Evolutionary conservation across 2,888 invertebrate species (phyloP).

Genomic region (Schrankia costaestrigalis): DNA sequence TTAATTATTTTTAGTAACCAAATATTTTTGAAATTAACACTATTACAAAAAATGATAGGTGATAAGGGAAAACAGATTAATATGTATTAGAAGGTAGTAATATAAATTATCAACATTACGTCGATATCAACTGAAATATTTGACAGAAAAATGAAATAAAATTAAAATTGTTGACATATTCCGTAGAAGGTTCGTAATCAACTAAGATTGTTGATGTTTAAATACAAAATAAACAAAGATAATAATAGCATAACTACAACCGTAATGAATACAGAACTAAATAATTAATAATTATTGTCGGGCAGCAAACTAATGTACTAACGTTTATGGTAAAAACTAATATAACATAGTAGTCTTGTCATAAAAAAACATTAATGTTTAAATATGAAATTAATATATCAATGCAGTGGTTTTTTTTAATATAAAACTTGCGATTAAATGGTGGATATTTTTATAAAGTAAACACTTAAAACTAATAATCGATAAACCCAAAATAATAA

Average conservation of each 20-base stretch:
- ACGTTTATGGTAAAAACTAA: constrained; percentile 45
- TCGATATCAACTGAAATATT: too few species aligned
- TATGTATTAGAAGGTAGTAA: too few species aligned
- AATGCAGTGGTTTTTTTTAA: constrained; percentile 30
- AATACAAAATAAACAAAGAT: constrained; percentile 37
- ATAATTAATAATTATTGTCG: constrained; percentile 60
- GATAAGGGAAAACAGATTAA: too few species aligned
- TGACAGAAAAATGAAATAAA: too few species aligned
- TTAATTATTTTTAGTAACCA: too few species aligned
- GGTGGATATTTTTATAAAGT: constrained; percentile 50
- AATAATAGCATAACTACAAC: constrained; percentile 45
- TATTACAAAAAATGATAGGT: too few species aligned
- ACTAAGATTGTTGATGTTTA: constrained; percentile 21
- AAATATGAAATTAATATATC: constrained; percentile 25
- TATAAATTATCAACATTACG: too few species aligned
- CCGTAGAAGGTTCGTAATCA: constrained; percentile 40
- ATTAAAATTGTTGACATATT: constrained; percentile 29
- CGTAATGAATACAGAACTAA: constrained; percentile 48
- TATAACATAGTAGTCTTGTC: constrained; percentile 53
- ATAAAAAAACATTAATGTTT: constrained; percentile 45
- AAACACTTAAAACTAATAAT: constrained; percentile 50
- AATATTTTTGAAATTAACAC: too few species aligned
- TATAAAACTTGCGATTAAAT: constrained; percentile 45
- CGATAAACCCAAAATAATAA: constrained; percentile 37
- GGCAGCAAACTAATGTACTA: constrained; percentile 62